A percentile compares a stretch with the other conserved stretches of the same genome.
phyloP scores from a whole-genome alignment of 2,888 invertebrate species.

The Trypoxylon attenuatum region DNA sequence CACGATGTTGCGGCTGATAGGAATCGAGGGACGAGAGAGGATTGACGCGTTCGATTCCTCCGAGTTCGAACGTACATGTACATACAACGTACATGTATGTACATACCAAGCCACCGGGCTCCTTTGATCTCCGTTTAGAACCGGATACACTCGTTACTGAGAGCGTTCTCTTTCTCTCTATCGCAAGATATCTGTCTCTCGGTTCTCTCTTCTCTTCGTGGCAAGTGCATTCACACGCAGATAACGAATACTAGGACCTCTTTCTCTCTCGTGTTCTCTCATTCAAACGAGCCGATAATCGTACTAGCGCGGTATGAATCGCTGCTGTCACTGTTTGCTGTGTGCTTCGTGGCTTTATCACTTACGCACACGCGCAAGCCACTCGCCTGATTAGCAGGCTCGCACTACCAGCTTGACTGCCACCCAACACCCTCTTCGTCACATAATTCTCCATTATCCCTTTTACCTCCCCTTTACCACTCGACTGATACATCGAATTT shows the following conservation, averaged over 20 bases:
- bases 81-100: too few relatives aligned
- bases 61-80: constrained; percentile 36
- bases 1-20: not conserved
- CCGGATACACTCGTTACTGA: constrained; percentile 61
- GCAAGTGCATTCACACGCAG: constrained; percentile 53
- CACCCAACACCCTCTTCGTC: not conserved
- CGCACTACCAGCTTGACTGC: too few relatives aligned
- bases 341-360: constrained; percentile 45
- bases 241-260: constrained; percentile 31
- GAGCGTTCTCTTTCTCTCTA: constrained; percentile 21
- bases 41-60: not conserved
- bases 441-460: too few relatives aligned
- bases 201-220: too few relatives aligned
- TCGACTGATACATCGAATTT: too few relatives aligned
- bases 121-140: constrained; percentile 58
- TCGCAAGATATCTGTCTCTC: constrained; percentile 18
- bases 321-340: constrained; percentile 17
- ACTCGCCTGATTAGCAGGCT: not conserved
- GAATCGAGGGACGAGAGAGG: not conserved
- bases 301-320: constrained; percentile 38
- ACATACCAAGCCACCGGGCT: constrained; percentile 22
- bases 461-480: too few relatives aligned
- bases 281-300: constrained; percentile 46
- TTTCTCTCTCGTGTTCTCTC: constrained; percentile 34
- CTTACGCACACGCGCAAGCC: constrained; percentile 1